phyloP scores from a whole-genome alignment of 2,888 invertebrate genomes.

The Sisyra nigra region DNA sequence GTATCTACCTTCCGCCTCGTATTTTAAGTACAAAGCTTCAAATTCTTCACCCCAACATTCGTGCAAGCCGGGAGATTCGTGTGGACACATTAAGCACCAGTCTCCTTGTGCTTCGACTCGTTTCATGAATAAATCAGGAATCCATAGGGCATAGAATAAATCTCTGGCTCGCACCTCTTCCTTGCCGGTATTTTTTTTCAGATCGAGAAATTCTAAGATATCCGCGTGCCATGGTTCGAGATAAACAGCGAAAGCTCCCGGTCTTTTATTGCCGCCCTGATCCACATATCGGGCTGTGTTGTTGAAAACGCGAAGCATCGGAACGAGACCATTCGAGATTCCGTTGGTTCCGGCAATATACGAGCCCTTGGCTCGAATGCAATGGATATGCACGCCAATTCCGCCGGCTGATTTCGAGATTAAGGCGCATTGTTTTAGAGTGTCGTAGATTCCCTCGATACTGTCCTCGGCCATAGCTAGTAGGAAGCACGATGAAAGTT shows the following conservation, averaged over 20 bases:
- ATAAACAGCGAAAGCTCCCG: constrained; percentile 95
- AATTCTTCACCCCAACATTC: constrained; percentile 95
- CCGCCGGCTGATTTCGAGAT: constrained; percentile 97
- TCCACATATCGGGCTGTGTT: constrained; percentile 94
- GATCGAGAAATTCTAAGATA: constrained; percentile 84
- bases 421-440: constrained; percentile 80
- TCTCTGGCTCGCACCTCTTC: constrained; percentile 91
- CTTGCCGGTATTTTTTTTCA: constrained; percentile 90
- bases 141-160: constrained; percentile 94
- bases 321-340: constrained; percentile 86
- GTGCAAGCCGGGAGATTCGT: constrained; percentile 74
- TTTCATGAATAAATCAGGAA: constrained; percentile 96
- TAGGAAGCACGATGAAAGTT: constrained; percentile 90
- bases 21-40: constrained; percentile 69
- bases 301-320: constrained; percentile 90
- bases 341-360: constrained; percentile 91
- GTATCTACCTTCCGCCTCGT: constrained; percentile 65
- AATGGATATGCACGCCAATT: constrained; percentile 91
- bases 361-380: constrained; percentile 82
- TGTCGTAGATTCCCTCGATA: constrained; percentile 89
- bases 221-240: constrained; percentile 99
- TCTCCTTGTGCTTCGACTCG: constrained; percentile 67
- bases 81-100: constrained; percentile 97
- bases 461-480: constrained; percentile 89
- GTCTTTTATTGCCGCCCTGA: constrained; percentile 94